Evolutionary conservation across 1,140 invertebrate species (phyloP).

Genomic region (Drosophila ercepeae): DNA sequence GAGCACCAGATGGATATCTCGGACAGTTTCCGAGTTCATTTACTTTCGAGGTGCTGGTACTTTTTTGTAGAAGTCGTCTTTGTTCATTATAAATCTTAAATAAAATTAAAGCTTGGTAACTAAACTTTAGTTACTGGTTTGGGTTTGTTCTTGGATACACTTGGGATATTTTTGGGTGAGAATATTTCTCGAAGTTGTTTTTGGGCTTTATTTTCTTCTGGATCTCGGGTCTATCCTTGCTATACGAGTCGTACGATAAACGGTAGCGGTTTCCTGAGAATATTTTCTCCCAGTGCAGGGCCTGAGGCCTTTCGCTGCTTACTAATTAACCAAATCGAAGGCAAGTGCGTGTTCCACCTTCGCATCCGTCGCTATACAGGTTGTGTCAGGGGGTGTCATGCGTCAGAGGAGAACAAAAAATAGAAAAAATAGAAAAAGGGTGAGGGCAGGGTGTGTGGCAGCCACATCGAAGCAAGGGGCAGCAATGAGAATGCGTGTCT

Average conservation of each 20-base stretch:
- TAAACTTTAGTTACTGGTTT: not conserved
- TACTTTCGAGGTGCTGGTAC: not conserved
- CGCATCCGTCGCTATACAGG: slow-evolving; percentile 33
- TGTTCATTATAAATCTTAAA: not conserved
- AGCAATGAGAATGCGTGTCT: slow-evolving; percentile 75
- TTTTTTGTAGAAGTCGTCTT: too few relatives aligned
- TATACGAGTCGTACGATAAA: too few relatives aligned
- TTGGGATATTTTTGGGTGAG: too few relatives aligned
- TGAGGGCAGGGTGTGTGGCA: too few relatives aligned
- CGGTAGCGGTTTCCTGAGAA: too few relatives aligned
- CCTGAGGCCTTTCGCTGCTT: slow-evolving; percentile 19
- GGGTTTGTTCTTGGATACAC: not conserved
- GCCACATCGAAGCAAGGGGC: not conserved
- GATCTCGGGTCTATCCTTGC: too few relatives aligned
- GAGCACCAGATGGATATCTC: slow-evolving; percentile 20
- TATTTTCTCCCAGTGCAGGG: not conserved
- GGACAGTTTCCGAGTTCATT: not conserved
- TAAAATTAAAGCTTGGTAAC: not conserved
- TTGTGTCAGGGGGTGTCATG: slow-evolving; percentile 64
- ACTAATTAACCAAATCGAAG: slow-evolving; percentile 68
- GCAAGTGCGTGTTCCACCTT: slow-evolving; percentile 61
- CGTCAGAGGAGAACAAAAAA: slow-evolving; percentile 45
- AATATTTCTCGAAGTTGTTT: too few relatives aligned
- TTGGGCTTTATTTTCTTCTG: too few relatives aligned
- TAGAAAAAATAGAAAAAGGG: not conserved